These are phyloP conservation scores for Trematomus bernacchii DNA, from an alignment of 2,797 vertebrate species.

Conservation along the genomic window DNA sequence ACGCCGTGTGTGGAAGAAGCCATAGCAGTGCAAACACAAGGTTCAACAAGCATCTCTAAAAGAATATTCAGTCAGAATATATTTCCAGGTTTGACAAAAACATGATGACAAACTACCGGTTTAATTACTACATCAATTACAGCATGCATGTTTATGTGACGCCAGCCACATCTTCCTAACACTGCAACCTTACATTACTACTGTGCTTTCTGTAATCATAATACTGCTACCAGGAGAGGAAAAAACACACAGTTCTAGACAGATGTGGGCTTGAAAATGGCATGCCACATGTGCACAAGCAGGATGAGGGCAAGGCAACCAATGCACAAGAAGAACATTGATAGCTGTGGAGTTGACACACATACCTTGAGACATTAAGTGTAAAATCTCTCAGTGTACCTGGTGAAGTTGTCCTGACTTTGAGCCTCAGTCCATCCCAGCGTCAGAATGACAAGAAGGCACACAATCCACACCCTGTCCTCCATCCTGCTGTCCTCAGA, in stretches of 20 bases:
- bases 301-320: slow-evolving; percentile 7
- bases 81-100: background rate
- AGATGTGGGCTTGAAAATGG: slow-evolving; percentile 29
- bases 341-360: background rate
- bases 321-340: slow-evolving; percentile 30
- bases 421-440: slow-evolving; percentile 72
- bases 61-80: background rate
- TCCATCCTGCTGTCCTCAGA: slow-evolving; percentile 80
- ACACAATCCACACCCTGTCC: slow-evolving; percentile 72
- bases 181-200: slow-evolving; percentile 53
- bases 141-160: slow-evolving; percentile 43
- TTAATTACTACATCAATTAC: slow-evolving; percentile 40
- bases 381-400: slow-evolving; percentile 55
- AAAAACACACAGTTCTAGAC: slow-evolving; percentile 17
- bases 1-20: slow-evolving; percentile 23
- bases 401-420: slow-evolving; percentile 66
- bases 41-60: background rate
- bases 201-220: slow-evolving; percentile 38
- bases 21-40: background rate
- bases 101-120: slow-evolving; percentile 1
- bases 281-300: slow-evolving; percentile 65
- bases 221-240: slow-evolving; percentile 24
- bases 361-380: background rate
- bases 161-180: slow-evolving; percentile 55
- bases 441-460: slow-evolving; percentile 58